phyloP scores from a whole-genome alignment of 2,888 invertebrate genomes.

The Hydrotaea cyrtoneurina region DNA sequence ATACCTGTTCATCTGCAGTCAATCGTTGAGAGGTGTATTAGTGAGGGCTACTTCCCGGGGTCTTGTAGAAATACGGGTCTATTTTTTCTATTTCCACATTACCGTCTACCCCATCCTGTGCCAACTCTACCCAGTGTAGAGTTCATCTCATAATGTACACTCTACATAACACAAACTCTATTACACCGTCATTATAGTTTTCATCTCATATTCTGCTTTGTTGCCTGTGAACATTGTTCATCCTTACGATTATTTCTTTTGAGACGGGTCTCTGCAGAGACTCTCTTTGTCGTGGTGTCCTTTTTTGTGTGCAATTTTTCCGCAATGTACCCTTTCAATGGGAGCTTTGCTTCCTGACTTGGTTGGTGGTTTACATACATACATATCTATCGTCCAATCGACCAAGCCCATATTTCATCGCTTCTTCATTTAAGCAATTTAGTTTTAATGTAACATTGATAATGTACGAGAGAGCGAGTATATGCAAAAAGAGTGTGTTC shows the following conservation, averaged over 20 bases:
- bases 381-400: background rate
- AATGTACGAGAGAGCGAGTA: constrained; percentile 22
- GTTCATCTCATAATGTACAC: background rate
- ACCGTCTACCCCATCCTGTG: constrained; percentile 3
- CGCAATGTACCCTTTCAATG: background rate
- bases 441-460: constrained; percentile 34
- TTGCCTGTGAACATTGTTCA: constrained; percentile 18
- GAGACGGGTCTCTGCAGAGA: background rate
- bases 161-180: background rate
- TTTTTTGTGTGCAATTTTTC: background rate
- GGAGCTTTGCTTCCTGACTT: background rate
- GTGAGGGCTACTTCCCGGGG: no score
- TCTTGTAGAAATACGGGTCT: no score
- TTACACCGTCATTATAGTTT: background rate
- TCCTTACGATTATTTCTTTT: background rate
- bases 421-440: constrained; percentile 36
- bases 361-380: background rate
- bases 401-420: constrained; percentile 13
- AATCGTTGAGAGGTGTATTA: no score
- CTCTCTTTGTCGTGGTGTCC: background rate
- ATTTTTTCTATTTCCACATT: background rate
- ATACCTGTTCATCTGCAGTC: no score
- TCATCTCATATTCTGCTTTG: background rate
- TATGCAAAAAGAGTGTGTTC: no score
- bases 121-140: background rate